Percentiles rank a stretch among this genome's conserved stretches.
Evolutionary conservation across 2,888 invertebrate species (phyloP).

Genomic region (Lasioglossum lativentre): DNA sequence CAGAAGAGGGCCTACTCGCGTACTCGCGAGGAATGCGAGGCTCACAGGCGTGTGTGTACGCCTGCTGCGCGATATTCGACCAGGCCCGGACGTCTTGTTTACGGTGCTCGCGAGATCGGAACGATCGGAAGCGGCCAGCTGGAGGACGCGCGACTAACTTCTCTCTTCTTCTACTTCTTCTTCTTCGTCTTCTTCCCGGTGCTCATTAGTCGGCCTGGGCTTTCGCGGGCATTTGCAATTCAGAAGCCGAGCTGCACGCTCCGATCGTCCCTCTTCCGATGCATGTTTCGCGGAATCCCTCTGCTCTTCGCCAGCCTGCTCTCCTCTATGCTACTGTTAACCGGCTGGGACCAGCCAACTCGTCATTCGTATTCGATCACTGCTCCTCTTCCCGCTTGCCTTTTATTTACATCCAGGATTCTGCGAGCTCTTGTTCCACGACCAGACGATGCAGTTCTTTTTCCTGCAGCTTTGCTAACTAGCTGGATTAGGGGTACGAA

Average conservation of each 20-base stretch:
- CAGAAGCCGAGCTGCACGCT: slow-evolving; percentile 19
- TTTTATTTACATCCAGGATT: background rate
- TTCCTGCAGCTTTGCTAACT: background rate
- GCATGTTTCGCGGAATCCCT: slow-evolving; percentile 21
- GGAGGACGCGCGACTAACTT: slow-evolving; percentile 1
- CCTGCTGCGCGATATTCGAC: background rate
- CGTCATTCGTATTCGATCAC: slow-evolving; percentile 3
- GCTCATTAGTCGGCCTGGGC: slow-evolving; percentile 27
- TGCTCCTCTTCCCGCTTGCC: background rate
- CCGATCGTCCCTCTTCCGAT: background rate
- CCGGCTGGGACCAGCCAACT: background rate
- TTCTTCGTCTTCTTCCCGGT: slow-evolving; percentile 2
- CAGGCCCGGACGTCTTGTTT: slow-evolving; percentile 19
- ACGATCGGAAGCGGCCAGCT: slow-evolving; percentile 23
- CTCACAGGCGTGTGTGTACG: background rate
- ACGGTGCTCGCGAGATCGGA: slow-evolving; percentile 18
- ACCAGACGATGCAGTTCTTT: background rate
- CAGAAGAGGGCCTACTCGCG: background rate
- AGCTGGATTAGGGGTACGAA: background rate
- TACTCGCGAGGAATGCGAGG: background rate
- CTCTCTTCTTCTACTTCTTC: background rate
- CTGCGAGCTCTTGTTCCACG: background rate
- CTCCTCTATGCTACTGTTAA: slow-evolving; percentile 8
- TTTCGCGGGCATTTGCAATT: slow-evolving; percentile 44
- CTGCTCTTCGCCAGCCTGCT: background rate